Base-by-base conservation (phyloP, 2,888 invertebrate genomes). In the Apotomis capreana region DNA sequence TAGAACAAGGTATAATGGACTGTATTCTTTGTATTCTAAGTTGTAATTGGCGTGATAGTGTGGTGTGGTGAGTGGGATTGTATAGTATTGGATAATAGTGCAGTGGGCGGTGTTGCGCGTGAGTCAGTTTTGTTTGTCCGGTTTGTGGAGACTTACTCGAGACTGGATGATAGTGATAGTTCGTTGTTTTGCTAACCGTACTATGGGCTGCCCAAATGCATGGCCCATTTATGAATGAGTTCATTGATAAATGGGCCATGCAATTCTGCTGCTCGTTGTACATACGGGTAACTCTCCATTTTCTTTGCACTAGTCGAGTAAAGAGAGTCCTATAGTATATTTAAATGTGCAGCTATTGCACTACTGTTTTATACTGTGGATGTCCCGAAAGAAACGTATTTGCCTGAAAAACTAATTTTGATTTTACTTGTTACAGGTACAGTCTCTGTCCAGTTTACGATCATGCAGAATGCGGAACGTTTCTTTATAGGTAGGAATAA, bases 81-180 rank as follows among this genome's bases (percentile, higher is more conserved):
- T 54, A 62, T 40, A 12, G 44, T 68, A 82, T 85, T 83, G 79
- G 76, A 82, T 84, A 83, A 83, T 81, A 76, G 76, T 68, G 68
- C 74, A 69, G 87, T 87, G 83, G 87, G 87, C 82, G 85, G 77
- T 79, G 81, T 81, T 80, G 72, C 74, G 73, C 62, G 70, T 82
- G 84, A 86, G 77, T 85, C 83, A 84, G 76, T 69, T 72, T 40
- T 77, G 49, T 76, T 75, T 74, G 76, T 76, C 49, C 46, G 40
- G 15, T 63, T 57, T 73, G 10, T 49, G 9, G 70, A 55, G 55
- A 64, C 64, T 64, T 64, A 55, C 64, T 55, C 40, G 55, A 64
- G 64, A 64, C 64, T 10, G 44, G 15, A 46, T 63, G 4, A 52
- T 63, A 13, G 51, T 49, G 49, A 8, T 49, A 9, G 9, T 49